A percentile compares a stretch with the other conserved stretches of the same genome.
Evolutionary conservation across 2,797 vertebrate genomes (phyloP).

Genomic region (Alca torda): DNA sequence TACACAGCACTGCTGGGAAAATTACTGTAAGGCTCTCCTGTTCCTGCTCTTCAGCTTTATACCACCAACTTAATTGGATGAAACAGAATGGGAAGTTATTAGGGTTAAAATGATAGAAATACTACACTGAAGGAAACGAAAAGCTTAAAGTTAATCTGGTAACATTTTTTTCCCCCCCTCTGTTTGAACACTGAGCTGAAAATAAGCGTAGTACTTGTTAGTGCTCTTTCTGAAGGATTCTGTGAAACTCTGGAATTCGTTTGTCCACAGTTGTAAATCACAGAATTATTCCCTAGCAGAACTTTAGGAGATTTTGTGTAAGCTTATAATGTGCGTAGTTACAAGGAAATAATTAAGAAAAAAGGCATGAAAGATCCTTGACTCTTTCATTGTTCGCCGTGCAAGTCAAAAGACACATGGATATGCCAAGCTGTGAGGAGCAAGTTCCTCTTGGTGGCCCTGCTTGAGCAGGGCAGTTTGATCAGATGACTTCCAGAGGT

Average conservation of each 20-base stretch:
- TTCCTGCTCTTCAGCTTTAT: background rate
- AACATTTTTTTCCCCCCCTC: background rate
- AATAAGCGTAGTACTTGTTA: background rate
- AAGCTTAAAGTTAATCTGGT: background rate
- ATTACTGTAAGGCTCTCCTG: background rate
- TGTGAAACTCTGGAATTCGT: background rate
- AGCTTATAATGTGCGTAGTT: background rate
- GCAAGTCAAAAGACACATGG: background rate
- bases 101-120: background rate
- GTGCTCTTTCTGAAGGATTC: background rate
- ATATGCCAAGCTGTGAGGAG: background rate
- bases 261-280: background rate
- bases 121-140: background rate
- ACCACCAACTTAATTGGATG: background rate
- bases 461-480: too few relatives aligned
- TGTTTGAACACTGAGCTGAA: background rate
- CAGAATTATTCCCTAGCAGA: background rate
- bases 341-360: background rate
- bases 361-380: background rate
- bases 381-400: background rate
- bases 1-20: background rate
- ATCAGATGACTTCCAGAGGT: too few relatives aligned
- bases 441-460: background rate
- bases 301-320: background rate
- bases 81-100: background rate